Evolutionary conservation across 1,140 invertebrate species (phyloP).

Genomic region (Whitmania pigra): DNA sequence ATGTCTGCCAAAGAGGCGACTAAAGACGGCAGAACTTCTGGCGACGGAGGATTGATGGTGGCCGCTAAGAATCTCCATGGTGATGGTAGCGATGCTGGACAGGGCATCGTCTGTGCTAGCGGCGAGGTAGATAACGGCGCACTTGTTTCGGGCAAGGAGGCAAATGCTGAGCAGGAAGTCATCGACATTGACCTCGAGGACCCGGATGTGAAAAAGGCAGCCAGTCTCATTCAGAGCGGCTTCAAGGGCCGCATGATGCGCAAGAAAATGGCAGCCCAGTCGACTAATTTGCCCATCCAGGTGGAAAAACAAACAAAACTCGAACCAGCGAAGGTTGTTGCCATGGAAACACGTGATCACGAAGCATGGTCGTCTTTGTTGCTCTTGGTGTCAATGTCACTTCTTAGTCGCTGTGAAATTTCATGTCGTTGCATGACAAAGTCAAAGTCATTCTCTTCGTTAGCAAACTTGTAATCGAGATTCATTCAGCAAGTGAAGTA

Average conservation of each 20-base stretch:
- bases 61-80: neutral
- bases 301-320: neutral
- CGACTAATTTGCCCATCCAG: neutral
- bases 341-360: neutral
- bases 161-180: conserved; percentile 25
- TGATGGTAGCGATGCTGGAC: neutral
- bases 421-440: too few species aligned
- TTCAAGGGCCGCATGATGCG: conserved; percentile 21
- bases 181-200: conserved; percentile 28
- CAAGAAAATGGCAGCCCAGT: conserved; percentile 16
- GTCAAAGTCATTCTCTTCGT: too few species aligned
- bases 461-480: too few species aligned
- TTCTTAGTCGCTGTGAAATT: neutral
- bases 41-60: too few species aligned
- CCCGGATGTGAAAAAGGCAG: conserved; percentile 27
- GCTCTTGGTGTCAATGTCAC: neutral
- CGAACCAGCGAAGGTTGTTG: neutral
- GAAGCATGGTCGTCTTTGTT: neutral
- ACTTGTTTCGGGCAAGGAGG: neutral
- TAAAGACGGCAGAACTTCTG: neutral
- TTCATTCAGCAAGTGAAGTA: too few species aligned
- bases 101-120: neutral
- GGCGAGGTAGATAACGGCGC: neutral
- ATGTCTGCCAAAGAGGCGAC: conserved; percentile 3
- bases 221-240: conserved; percentile 25